phyloP scores from a whole-genome alignment of 2,888 invertebrate species.

The Aphodius granarius region DNA sequence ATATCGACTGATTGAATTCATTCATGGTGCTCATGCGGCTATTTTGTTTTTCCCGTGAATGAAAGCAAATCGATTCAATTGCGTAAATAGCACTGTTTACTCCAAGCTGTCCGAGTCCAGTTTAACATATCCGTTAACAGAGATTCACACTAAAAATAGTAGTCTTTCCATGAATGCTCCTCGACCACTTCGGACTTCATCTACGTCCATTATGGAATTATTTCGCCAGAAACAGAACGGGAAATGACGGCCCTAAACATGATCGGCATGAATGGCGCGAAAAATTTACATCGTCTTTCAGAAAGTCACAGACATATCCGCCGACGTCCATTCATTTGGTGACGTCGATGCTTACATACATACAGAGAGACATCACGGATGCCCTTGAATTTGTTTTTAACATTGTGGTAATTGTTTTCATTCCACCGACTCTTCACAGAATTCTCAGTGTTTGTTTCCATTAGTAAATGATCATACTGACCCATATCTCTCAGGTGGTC shows the following conservation, averaged over 20 bases:
- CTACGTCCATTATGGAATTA: too few species aligned
- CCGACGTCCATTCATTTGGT: neutral
- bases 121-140: neutral
- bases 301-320: neutral
- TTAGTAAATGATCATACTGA: neutral
- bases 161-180: neutral
- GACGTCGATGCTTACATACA: neutral
- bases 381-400: neutral
- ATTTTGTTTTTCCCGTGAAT: neutral
- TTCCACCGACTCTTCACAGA: neutral
- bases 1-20: neutral
- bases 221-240: neutral
- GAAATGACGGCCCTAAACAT: neutral
- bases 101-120: neutral
- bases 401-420: neutral
- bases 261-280: neutral
- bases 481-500: neutral
- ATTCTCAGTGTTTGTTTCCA: neutral
- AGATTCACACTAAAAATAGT: neutral
- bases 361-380: neutral
- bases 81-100: neutral
- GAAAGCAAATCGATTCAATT: neutral
- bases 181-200: neutral
- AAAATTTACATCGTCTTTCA: neutral
- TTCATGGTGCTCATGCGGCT: neutral